Evolutionary conservation across 2,888 invertebrate species (phyloP).

Genomic region (Scaptomyza caliginosa): DNA sequence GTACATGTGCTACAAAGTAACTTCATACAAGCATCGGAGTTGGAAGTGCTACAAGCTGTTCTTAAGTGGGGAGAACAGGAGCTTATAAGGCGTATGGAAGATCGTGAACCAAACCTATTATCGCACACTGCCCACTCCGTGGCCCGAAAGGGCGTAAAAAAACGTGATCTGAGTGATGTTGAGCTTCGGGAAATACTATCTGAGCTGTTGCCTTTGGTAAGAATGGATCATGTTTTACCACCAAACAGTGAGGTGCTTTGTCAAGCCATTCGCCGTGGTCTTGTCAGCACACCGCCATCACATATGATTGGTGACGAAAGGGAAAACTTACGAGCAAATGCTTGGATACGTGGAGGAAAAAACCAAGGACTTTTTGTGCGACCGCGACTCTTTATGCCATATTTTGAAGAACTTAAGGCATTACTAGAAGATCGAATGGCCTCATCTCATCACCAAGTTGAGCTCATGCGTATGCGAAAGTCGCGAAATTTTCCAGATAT

Average conservation of each 20-base stretch:
- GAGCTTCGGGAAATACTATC: conserved; percentile 93
- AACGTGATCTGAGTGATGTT: conserved; percentile 92
- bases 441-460: conserved; percentile 89
- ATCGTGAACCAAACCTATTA: conserved; percentile 94
- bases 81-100: conserved; percentile 92
- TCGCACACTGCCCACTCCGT: conserved; percentile 97
- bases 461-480: conserved; percentile 88
- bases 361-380: conserved; percentile 90
- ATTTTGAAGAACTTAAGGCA: conserved; percentile 96
- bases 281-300: conserved; percentile 92
- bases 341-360: conserved; percentile 91
- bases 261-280: conserved; percentile 88
- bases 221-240: conserved; percentile 95
- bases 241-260: conserved; percentile 91
- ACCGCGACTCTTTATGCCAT: conserved; percentile 96
- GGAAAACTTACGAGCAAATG: conserved; percentile 88
- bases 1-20: conserved; percentile 91
- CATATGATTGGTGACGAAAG: conserved; percentile 92
- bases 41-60: conserved; percentile 94
- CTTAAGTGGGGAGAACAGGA: conserved; percentile 96
- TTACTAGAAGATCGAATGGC: conserved; percentile 93
- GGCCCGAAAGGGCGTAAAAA: conserved; percentile 91
- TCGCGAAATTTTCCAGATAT: conserved; percentile 91
- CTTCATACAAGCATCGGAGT: conserved; percentile 93
- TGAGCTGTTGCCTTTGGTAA: conserved; percentile 92